Evolutionary conservation across 2,888 invertebrate species (phyloP).

Genomic region (Ophion ventricosus): DNA sequence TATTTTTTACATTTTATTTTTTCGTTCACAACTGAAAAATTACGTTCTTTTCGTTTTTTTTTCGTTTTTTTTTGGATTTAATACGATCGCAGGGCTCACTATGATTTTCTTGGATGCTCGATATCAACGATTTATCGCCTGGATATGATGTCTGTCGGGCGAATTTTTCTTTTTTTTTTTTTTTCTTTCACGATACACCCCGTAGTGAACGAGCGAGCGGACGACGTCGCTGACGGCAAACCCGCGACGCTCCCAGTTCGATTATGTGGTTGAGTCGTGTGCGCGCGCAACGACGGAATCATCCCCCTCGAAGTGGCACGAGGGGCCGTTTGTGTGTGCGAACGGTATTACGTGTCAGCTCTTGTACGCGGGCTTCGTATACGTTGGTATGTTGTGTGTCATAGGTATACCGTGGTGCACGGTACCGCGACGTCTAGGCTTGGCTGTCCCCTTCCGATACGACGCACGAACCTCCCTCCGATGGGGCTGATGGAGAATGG

Average conservation of each 20-base stretch:
- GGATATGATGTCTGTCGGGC: constrained; percentile 39
- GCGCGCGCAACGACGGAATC: constrained; percentile 78
- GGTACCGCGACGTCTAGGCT: constrained; percentile 41
- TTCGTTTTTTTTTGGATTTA: constrained; percentile 13
- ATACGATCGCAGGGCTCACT: neutral
- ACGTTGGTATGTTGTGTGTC: neutral
- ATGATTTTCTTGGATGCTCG: neutral
- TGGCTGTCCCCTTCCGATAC: constrained; percentile 55
- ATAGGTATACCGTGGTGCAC: neutral
- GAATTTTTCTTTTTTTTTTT: constrained; percentile 54
- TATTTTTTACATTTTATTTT: neutral
- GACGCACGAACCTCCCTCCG: constrained; percentile 55
- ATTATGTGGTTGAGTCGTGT: constrained; percentile 80
- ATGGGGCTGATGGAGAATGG: constrained; percentile 56
- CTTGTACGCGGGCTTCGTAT: neutral
- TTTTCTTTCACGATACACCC: constrained; percentile 63
- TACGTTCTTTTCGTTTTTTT: neutral
- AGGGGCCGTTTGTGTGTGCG: constrained; percentile 34
- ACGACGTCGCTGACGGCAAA: constrained; percentile 79
- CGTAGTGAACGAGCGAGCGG: constrained; percentile 68
- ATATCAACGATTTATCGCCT: neutral
- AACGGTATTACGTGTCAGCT: constrained; percentile 1
- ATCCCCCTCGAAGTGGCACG: constrained; percentile 64
- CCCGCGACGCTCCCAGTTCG: constrained; percentile 83
- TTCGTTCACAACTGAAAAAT: neutral